A percentile compares a stretch with the other conserved stretches of the same genome.
phyloP scores from a whole-genome alignment of 2,113 vertebrate species.

The Vombatus ursinus region DNA sequence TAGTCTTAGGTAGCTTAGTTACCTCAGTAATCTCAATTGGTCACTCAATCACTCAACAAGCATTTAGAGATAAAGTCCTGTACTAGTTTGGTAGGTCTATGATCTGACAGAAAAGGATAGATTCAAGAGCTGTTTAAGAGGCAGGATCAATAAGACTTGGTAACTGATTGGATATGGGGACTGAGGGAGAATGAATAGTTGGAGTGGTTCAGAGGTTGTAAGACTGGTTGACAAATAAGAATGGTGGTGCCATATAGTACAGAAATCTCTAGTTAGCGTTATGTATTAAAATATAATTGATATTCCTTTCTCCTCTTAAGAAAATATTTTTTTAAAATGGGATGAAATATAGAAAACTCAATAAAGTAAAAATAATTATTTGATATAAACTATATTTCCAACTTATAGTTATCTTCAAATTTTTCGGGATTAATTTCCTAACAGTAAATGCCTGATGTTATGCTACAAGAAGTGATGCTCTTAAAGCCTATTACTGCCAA shows the following conservation, averaged over 20 bases:
- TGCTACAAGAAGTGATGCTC: not conserved
- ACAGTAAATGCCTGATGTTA: constrained; percentile 30
- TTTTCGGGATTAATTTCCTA: constrained; percentile 6
- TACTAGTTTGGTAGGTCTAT: not conserved
- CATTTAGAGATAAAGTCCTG: not conserved
- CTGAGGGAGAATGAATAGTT: not conserved
- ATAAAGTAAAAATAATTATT: not conserved
- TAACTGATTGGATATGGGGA: not conserved
- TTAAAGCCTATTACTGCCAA: not conserved
- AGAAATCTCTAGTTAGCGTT: not conserved
- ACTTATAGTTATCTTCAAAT: constrained; percentile 17
- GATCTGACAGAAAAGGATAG: not conserved
- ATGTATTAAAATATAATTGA: not conserved
- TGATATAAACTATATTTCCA: not conserved
- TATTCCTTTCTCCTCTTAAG: not conserved
- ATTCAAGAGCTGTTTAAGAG: not conserved
- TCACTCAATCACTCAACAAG: not conserved
- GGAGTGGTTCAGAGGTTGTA: not conserved
- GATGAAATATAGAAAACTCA: not conserved
- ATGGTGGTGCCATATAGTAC: not conserved
- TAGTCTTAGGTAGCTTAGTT: not conserved
- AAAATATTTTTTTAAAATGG: not conserved
- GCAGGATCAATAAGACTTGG: not conserved
- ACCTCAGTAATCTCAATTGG: not conserved
- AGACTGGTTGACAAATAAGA: not conserved